These are phyloP conservation scores for Marisa cornuarietis DNA, from an alignment of 1,140 invertebrate species.

Conservation along the genomic window DNA sequence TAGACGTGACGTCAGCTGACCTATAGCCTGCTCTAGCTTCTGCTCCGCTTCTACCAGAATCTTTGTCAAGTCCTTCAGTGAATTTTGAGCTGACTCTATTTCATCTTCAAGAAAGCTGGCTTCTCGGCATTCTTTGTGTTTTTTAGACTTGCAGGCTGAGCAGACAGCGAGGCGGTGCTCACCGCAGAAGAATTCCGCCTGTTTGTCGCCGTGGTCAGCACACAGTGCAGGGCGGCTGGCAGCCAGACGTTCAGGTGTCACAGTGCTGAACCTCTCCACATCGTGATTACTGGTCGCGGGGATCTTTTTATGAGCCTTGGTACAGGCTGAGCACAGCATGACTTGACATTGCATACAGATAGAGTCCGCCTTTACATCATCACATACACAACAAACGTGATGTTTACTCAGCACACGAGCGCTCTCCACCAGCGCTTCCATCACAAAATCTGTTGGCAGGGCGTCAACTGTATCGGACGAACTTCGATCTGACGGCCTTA, in stretches of 20 bases:
- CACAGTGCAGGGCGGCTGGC: not conserved
- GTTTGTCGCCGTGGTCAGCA: not conserved
- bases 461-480: not conserved
- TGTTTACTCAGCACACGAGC: not conserved
- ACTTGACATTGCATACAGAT: not conserved
- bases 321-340: constrained; percentile 4
- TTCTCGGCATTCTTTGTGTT: not conserved
- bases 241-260: not conserved
- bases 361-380: not conserved
- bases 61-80: not conserved
- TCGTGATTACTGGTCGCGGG: not conserved
- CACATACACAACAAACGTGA: constrained; percentile 11
- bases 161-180: constrained; percentile 1
- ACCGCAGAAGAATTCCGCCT: not conserved
- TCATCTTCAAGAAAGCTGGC: not conserved
- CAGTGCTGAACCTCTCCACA: not conserved
- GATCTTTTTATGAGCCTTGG: not conserved
- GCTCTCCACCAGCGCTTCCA: constrained; percentile 10
- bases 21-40: not conserved
- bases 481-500: not conserved
- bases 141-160: not conserved
- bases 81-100: not conserved
- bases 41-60: not conserved
- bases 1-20: not conserved
- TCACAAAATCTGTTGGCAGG: not conserved